Percentiles rank a stretch among this genome's conserved stretches.
Evolutionary conservation across 1,140 invertebrate genomes (phyloP).

Genomic region (Littorina saxatilis): DNA sequence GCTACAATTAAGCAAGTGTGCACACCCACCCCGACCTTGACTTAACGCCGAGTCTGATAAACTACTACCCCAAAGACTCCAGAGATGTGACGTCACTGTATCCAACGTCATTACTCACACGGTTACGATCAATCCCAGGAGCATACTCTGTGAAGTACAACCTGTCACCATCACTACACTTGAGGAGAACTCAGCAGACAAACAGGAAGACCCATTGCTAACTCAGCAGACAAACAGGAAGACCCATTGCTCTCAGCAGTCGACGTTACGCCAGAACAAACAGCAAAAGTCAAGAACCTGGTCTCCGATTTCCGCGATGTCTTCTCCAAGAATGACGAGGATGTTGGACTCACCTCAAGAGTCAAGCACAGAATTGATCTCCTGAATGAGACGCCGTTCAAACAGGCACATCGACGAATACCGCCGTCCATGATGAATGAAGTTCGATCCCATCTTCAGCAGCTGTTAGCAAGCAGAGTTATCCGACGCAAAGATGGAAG

Average conservation of each 20-base stretch:
- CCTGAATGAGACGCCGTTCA: not conserved
- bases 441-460: constrained; percentile 21
- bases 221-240: not conserved
- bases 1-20: not conserved
- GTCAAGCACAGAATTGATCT: constrained; percentile 7
- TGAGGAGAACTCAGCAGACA: not conserved
- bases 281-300: not conserved
- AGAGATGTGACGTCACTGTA: not conserved
- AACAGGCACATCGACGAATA: not conserved
- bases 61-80: not conserved
- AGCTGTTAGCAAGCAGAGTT: constrained; percentile 38
- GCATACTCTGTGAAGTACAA: constrained; percentile 23
- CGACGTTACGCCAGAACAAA: not conserved
- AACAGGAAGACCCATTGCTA: not conserved
- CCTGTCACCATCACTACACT: constrained; percentile 3
- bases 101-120: constrained; percentile 14
- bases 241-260: not conserved
- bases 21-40: constrained; percentile 31
- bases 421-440: constrained; percentile 22
- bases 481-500: constrained; percentile 56
- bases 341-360: not conserved
- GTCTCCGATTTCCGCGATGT: not conserved
- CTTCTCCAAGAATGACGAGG: constrained; percentile 14
- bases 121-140: constrained; percentile 13
- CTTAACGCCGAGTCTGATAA: constrained; percentile 18